phyloP scores from a whole-genome alignment of 2,797 vertebrate species.

The Myotis myotis region DNA sequence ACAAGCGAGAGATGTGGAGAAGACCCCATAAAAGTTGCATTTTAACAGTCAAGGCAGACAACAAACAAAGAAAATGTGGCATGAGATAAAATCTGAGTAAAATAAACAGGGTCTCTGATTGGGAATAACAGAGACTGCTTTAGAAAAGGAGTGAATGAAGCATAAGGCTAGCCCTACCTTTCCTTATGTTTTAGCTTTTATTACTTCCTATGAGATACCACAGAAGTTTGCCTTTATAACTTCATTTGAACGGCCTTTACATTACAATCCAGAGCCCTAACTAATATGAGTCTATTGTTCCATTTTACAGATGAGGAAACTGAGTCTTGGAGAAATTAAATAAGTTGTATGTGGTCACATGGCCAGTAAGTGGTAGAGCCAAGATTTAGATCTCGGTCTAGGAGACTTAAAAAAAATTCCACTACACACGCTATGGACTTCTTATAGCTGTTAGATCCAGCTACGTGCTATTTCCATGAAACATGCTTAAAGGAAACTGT shows the following conservation, averaged over 20 bases:
- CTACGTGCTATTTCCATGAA: background rate
- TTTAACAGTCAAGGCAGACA: background rate
- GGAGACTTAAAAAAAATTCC: background rate
- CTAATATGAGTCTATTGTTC: background rate
- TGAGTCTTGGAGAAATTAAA: background rate
- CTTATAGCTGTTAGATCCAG: background rate
- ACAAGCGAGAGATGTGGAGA: background rate
- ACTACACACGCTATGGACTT: background rate
- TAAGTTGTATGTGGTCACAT: background rate
- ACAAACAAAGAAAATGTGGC: background rate
- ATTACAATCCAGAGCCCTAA: background rate
- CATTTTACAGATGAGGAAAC: constrained; percentile 13
- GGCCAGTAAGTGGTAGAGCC: background rate
- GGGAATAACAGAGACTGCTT: background rate
- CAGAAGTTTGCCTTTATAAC: background rate
- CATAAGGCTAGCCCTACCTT: accelerated
- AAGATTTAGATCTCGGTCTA: background rate
- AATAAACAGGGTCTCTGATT: background rate
- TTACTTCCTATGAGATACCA: background rate
- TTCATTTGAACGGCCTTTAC: background rate
- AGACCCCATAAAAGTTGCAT: background rate
- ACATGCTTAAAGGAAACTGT: background rate
- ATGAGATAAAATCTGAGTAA: background rate
- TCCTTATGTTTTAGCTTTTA: background rate
- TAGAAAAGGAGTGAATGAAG: background rate